Conservation (phyloP, 2,797 vertebrate species). For the Sebastes jordani region DNA sequence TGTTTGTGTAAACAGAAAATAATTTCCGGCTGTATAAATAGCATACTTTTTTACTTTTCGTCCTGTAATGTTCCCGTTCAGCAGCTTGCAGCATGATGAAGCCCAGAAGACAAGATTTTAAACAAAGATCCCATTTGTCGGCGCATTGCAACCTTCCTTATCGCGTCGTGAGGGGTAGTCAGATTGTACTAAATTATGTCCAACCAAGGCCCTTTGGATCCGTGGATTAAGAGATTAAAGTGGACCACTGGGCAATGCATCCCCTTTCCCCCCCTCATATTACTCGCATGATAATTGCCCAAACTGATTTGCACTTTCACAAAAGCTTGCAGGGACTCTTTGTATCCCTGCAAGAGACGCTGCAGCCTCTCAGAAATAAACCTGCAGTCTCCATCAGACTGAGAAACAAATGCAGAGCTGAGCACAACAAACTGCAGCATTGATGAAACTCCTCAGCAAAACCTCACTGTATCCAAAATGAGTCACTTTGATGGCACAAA, state of each 20-base stretch:
- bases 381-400: constrained; percentile 89
- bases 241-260: constrained; percentile 96
- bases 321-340: constrained; percentile 95
- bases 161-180: constrained; percentile 98
- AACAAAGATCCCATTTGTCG: constrained; percentile 97
- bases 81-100: constrained; percentile 73
- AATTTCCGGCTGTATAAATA: constrained; percentile 43
- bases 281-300: constrained; percentile 99
- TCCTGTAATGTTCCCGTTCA: constrained; percentile 33
- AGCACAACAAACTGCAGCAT: constrained; percentile 19
- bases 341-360: constrained; percentile 88
- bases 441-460: constrained; percentile 52
- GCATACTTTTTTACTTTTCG: constrained; percentile 1
- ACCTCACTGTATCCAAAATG: neutral
- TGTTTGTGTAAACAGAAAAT: constrained; percentile 38
- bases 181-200: constrained; percentile 99
- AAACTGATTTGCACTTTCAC: constrained; percentile 99
- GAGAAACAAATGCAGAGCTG: constrained; percentile 85
- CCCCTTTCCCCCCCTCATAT: constrained; percentile 93
- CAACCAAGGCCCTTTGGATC: constrained; percentile 98
- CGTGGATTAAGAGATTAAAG: constrained; percentile 99
- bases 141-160: constrained; percentile 97
- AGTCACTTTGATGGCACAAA: neutral
- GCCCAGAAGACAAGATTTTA: constrained; percentile 90
- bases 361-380: constrained; percentile 88